Base-by-base conservation (phyloP, 1,140 invertebrate genomes). In the Drosophila suzukii region DNA sequence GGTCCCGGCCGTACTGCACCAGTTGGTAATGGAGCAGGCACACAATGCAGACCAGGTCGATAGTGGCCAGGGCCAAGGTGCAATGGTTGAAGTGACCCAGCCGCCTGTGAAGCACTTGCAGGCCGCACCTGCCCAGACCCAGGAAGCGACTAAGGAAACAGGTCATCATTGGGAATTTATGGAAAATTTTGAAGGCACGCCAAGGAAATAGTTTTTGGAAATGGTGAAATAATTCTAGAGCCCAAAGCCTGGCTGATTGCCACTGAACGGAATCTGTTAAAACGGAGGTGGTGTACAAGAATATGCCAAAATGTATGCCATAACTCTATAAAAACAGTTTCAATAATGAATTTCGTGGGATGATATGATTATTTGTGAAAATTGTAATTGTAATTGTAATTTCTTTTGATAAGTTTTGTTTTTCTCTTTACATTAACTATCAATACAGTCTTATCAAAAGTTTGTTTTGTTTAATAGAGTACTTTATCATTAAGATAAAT, bases 11-110 rank as follows among this genome's bases (percentile, higher is more conserved):
- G 43, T 89, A 47, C 27, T 49, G 41, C 1, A 65, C 34, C 4
- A 78, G 62, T 24, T 75, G 51, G 43, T 68, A 88, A 39, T 88
- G 63, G 38, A 88, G 47, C 38, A 67, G 41, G 15, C 32, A 38
- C n/a, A 75, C 11, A 4, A 76, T 30, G 20, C 27, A 68, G 1
- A 83, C 12, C 39, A 84, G 13, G 32, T 82, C 63, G 7, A 83
- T 13, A 15, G 55, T 75, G 30, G 63, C 49, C 38, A 79, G 20
- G 3, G 68, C 76, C 32, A 82, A 36, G 12, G 43, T 39, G 34
- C 41, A 46, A 12, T 80, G 60, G 20, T 84, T 83, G 4, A 83
- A 10, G 10, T 44, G 12, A 15, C 44, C 32, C 0, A 82, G 8
- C 41, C 41, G 44, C 24, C 39, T 20, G 3, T 30, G 10, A 13